Percentiles rank a stretch among this genome's conserved stretches.
These are phyloP conservation scores for Acrocera orbiculus DNA, from an alignment of 2,888 invertebrate genomes.

Conservation along the genomic window DNA sequence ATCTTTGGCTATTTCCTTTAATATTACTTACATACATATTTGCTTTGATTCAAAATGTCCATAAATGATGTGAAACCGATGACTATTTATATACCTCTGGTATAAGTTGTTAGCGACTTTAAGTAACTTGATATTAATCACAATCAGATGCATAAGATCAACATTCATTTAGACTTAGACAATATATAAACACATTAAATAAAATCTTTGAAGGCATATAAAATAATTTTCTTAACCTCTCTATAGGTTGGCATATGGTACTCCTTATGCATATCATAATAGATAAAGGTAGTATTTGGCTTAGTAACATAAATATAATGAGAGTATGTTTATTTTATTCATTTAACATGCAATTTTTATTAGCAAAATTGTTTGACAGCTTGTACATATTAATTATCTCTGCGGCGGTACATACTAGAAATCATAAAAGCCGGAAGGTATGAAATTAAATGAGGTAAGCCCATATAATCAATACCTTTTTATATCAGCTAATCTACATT, in stretches of 20 bases:
- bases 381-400: conserved; percentile 2
- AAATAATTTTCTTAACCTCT: too few species aligned
- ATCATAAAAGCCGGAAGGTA: too few species aligned
- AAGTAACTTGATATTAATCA: conserved; percentile 5
- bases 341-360: conserved; percentile 4
- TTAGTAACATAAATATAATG: neutral
- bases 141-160: neutral
- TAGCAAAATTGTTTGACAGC: conserved; percentile 2
- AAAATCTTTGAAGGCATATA: too few species aligned
- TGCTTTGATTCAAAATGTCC: conserved; percentile 4
- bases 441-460: too few species aligned
- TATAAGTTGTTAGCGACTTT: neutral
- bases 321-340: conserved; percentile 2
- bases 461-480: too few species aligned
- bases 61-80: conserved; percentile 2
- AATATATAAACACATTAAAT: too few species aligned
- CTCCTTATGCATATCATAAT: neutral
- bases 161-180: neutral
- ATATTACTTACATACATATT: neutral
- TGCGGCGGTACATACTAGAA: too few species aligned
- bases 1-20: neutral
- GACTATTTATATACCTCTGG: neutral
- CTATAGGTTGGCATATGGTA: too few species aligned
- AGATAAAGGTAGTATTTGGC: neutral
- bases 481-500: too few species aligned